phyloP scores from a whole-genome alignment of 2,797 vertebrate genomes.

The Steatocranus sp. region DNA sequence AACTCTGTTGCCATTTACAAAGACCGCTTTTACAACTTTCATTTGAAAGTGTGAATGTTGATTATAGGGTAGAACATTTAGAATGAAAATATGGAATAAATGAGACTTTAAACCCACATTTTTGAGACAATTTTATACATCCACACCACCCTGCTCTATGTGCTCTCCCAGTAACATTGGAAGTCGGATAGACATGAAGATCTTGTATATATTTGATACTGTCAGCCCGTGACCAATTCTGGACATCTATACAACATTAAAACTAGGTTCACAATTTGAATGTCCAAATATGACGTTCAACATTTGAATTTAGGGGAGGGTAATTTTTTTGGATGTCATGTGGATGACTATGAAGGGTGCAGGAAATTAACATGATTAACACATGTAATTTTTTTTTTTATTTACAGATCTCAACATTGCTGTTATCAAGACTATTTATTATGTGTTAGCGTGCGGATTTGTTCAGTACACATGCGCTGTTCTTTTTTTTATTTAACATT shows the following conservation, averaged over 20 bases:
- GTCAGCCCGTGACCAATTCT: background rate
- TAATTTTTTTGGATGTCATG: background rate
- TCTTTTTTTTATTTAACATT: background rate
- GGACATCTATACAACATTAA: background rate
- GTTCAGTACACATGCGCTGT: background rate
- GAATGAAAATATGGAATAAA: conserved; percentile 10
- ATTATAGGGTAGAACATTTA: conserved; percentile 40
- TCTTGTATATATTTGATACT: background rate
- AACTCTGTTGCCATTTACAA: conserved; percentile 36
- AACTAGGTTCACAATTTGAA: background rate
- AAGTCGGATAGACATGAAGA: accelerated
- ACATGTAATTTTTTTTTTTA: background rate
- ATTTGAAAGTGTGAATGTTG: conserved; percentile 28
- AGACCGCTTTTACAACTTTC: conserved; percentile 35
- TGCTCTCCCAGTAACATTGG: background rate
- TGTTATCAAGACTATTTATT: background rate
- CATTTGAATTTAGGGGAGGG: background rate
- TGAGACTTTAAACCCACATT: background rate
- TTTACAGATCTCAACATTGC: background rate
- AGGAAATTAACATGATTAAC: background rate
- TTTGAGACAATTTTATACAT: background rate
- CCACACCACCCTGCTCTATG: background rate
- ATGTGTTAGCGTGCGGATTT: accelerated
- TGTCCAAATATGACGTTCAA: background rate
- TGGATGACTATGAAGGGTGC: background rate